phyloP scores from a whole-genome alignment of 2,888 invertebrate genomes.

The Campoplex nolae region DNA sequence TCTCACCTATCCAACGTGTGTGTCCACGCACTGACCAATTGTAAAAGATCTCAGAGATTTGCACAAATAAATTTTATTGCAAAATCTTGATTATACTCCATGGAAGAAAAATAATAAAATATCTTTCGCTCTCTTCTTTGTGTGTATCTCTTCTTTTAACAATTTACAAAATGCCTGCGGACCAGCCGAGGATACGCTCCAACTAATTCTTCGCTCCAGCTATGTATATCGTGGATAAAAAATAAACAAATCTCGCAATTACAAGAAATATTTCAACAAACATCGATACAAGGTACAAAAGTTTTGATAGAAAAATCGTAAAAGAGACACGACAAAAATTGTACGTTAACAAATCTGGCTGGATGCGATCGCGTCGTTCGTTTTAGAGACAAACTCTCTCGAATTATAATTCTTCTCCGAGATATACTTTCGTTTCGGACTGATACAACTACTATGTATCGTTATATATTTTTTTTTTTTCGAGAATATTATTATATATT shows the following conservation, averaged over 20 bases:
- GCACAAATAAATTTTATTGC: constrained; percentile 21
- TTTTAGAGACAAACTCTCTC: not conserved
- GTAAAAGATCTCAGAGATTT: constrained; percentile 1
- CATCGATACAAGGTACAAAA: constrained; percentile 53
- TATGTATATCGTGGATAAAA: not conserved
- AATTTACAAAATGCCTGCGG: constrained; percentile 30
- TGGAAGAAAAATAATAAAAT: constrained; percentile 14
- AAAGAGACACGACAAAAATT: constrained; percentile 50
- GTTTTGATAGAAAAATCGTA: constrained; percentile 62
- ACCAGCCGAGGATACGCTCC: constrained; percentile 28
- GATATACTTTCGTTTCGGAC: constrained; percentile 21
- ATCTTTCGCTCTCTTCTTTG: not conserved
- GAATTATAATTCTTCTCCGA: not conserved
- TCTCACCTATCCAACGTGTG: not conserved
- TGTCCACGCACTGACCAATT: constrained; percentile 2
- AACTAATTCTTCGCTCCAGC: not conserved
- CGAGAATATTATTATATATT: not conserved
- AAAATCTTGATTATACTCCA: not conserved
- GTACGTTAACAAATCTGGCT: constrained; percentile 50
- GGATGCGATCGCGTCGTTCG: not conserved
- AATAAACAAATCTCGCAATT: constrained; percentile 35
- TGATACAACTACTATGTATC: not conserved
- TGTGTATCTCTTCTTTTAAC: not conserved
- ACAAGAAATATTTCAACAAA: constrained; percentile 33
- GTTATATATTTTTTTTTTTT: not conserved